Conservation (phyloP, 2,113 vertebrate species). For the Heliornis fulica region DNA sequence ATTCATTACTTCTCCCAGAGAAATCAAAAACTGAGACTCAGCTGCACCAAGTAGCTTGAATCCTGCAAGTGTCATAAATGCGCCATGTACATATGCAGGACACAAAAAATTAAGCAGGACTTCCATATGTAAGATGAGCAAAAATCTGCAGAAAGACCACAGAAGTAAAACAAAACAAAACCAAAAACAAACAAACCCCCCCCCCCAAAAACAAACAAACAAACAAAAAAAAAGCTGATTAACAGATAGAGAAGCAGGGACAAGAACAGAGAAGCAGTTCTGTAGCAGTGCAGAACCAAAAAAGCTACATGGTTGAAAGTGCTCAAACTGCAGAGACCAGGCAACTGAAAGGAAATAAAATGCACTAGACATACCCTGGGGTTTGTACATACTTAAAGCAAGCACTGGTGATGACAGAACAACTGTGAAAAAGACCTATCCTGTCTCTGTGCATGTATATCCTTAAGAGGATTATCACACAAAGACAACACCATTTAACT, state of each 20-base stretch:
- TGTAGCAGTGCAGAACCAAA: not conserved
- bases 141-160: not conserved
- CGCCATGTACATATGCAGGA: not conserved
- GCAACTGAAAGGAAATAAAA: slow-evolving; percentile 18
- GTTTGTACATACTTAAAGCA: slow-evolving; percentile 23
- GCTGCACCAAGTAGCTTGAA: not conserved
- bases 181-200: too few relatives aligned
- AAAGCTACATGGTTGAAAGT: not conserved
- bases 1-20: not conserved
- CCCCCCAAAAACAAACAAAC: too few relatives aligned
- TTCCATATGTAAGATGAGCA: not conserved
- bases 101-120: not conserved
- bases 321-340: not conserved
- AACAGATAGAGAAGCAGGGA: not conserved
- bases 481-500: not conserved
- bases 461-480: not conserved
- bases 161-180: not conserved
- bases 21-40: not conserved
- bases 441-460: not conserved
- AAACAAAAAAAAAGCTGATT: not conserved
- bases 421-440: slow-evolving; percentile 6
- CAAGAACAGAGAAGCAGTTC: not conserved
- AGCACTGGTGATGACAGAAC: slow-evolving; percentile 10
- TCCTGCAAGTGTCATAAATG: not conserved
- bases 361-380: not conserved